Evolutionary conservation across 2,888 invertebrate species (phyloP), one percentile per base, ranked within the genome.

Genomic region (Acleris cristana): DNA sequence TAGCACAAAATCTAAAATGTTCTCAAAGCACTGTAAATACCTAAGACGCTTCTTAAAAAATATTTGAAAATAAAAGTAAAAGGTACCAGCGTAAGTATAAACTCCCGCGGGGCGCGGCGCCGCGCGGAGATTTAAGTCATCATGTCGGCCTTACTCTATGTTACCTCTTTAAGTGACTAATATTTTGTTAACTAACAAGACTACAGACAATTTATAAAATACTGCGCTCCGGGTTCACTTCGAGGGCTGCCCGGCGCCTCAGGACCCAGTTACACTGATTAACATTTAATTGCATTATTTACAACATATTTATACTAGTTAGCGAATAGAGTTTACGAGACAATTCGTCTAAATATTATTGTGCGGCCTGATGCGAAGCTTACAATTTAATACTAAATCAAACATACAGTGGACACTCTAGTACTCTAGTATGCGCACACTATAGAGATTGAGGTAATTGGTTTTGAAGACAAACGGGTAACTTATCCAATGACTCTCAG

Each of bases 371-470:
- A 78, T 80, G 82, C 75, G 83, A 80, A 83, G 85, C 87, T 85
- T 86, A 85, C 73, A 83, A 85, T 87, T 88, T 88, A 89, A 85
- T 80, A 87, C 85, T 88, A 90, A 73, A 79, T 79, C 84, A 87
- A 87, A 84, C 83, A 85, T 79, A 84, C 79, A 85, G 81, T 69
- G 73, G 72, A 88, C 85, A 86, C 83, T 40, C 40, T 48, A 45
- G 60, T 55, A 66, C 81, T 83, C 81, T 82, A 83, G 80, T 81
- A 84, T 82, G 84, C 84, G 88, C 86, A 88, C 80, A 84, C 88
- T 91, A 89, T 88, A 88, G 89, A 90, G 86, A 90, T 90, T 92
- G 92, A 92, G 92, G 92, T 92, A 92, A 91, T 90, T 87, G 92
- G 92, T 92, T 92, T 85, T 81, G 89, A 89, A 89, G 84, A 88